These are phyloP conservation scores for Drosophila parabipectinata DNA, from an alignment of 1,140 invertebrate species.

Conservation along the genomic window DNA sequence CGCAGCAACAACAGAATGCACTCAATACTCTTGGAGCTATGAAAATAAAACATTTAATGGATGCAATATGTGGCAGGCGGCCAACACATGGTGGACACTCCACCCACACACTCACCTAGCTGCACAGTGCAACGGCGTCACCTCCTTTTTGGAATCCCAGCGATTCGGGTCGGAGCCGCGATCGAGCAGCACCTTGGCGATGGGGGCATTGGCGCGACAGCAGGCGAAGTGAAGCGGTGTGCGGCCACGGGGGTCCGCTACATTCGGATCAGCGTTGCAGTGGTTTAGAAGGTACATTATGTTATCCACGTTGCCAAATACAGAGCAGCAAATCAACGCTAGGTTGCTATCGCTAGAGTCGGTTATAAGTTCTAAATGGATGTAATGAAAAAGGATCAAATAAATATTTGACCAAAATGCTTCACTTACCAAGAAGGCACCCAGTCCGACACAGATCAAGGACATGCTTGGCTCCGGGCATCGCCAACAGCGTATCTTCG, in stretches of 20 bases:
- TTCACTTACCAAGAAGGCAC: constrained; percentile 64
- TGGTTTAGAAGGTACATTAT: constrained; percentile 63
- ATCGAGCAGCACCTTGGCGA: constrained; percentile 87
- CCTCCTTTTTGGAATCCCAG: constrained; percentile 88
- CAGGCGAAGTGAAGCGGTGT: constrained; percentile 92
- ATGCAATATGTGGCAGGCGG: neutral
- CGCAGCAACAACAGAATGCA: constrained; percentile 87
- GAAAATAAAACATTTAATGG: constrained; percentile 1
- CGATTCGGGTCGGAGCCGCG: constrained; percentile 87
- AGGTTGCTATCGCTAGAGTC: constrained; percentile 70
- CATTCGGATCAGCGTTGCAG: constrained; percentile 69
- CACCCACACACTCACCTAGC: constrained; percentile 84
- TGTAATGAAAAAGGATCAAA: neutral
- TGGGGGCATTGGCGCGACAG: constrained; percentile 87
- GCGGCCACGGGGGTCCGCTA: constrained; percentile 77
- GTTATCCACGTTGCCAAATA: constrained; percentile 69
- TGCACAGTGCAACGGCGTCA: constrained; percentile 91
- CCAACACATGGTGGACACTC: neutral
- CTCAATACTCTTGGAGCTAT: constrained; percentile 85
- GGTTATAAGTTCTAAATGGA: constrained; percentile 50
- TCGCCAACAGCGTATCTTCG: constrained; percentile 79
- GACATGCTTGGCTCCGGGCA: constrained; percentile 85
- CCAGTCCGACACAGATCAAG: constrained; percentile 84
- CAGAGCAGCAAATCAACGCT: constrained; percentile 67
- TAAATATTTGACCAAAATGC: neutral